phyloP scores from a whole-genome alignment of 1,140 invertebrate genomes.

The Aphidius gifuensis region DNA sequence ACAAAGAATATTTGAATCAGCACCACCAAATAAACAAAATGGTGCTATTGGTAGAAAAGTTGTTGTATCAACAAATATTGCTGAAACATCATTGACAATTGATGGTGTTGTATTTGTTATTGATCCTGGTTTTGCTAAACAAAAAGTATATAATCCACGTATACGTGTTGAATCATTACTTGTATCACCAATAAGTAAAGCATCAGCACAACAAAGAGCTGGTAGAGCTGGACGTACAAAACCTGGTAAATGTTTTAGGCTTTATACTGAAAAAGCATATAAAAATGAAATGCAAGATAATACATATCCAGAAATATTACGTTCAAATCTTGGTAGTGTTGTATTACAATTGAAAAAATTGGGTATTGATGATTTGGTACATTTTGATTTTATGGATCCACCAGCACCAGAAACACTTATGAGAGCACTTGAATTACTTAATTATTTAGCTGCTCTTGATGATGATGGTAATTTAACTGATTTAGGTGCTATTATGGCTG shows the following conservation, averaged over 20 bases:
- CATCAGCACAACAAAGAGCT: slow-evolving; percentile 97
- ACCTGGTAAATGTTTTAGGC: slow-evolving; percentile 96
- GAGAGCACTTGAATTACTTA: slow-evolving; percentile 94
- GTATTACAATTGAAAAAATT: slow-evolving; percentile 98
- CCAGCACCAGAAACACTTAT: slow-evolving; percentile 99
- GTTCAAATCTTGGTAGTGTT: slow-evolving; percentile 95
- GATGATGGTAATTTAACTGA: slow-evolving; percentile 96
- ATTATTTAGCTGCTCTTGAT: slow-evolving; percentile 95
- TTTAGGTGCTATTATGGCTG: slow-evolving; percentile 98
- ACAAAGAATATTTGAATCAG: slow-evolving; percentile 95
- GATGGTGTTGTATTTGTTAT: slow-evolving; percentile 99
- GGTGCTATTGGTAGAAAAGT: slow-evolving; percentile 95
- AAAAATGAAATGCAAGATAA: slow-evolving; percentile 99
- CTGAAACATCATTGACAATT: slow-evolving; percentile 98
- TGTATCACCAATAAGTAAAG: slow-evolving; percentile 98
- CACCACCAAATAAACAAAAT: slow-evolving; percentile 88
- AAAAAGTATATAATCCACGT: slow-evolving; percentile 97
- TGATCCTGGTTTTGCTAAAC: slow-evolving; percentile 99
- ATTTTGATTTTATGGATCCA: slow-evolving; percentile 99
- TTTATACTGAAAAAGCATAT: slow-evolving; percentile 99
- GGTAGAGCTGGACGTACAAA: slow-evolving; percentile 94
- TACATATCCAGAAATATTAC: slow-evolving; percentile 97
- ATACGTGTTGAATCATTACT: slow-evolving; percentile 96
- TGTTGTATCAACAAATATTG: slow-evolving; percentile 98
- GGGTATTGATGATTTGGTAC: slow-evolving; percentile 98